phyloP scores from a whole-genome alignment of 2,888 invertebrate species.

The Lordiphosa andalusiaca region DNA sequence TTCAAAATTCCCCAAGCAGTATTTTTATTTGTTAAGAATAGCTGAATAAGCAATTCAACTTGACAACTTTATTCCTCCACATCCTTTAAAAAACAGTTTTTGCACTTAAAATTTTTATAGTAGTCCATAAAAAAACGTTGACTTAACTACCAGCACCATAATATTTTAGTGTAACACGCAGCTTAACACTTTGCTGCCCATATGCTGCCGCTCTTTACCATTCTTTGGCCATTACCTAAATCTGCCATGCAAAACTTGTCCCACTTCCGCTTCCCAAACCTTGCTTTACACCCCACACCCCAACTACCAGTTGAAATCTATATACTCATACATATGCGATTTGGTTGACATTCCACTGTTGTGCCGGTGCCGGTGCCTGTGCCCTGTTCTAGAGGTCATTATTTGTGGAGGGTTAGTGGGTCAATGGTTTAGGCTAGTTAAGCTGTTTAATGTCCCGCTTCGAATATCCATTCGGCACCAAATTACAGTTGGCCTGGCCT shows the following conservation, averaged over 20 bases:
- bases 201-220: conserved; percentile 12
- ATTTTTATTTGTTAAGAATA: too few species aligned
- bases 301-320: conserved; percentile 6
- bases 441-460: conserved; percentile 32
- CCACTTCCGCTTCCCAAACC: conserved; percentile 30
- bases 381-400: conserved; percentile 55
- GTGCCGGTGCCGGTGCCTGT: conserved; percentile 4
- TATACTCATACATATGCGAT: conserved; percentile 8
- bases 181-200: conserved; percentile 53
- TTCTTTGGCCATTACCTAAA: background rate
- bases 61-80: too few species aligned
- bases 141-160: conserved; percentile 1
- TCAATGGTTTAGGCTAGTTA: conserved; percentile 60
- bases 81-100: too few species aligned
- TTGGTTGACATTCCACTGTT: conserved; percentile 6
- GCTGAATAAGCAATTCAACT: too few species aligned
- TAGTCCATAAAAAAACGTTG: background rate
- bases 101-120: background rate
- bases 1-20: too few species aligned
- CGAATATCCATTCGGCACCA: conserved; percentile 40
- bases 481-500: conserved; percentile 53
- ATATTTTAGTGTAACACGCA: background rate
- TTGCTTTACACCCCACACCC: background rate
- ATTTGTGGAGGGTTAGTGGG: conserved; percentile 69
- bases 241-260: conserved; percentile 16